Evolutionary conservation across 2,888 invertebrate species (phyloP), one percentile per base, ranked within the genome.

Genomic region (Agrochola litura): DNA sequence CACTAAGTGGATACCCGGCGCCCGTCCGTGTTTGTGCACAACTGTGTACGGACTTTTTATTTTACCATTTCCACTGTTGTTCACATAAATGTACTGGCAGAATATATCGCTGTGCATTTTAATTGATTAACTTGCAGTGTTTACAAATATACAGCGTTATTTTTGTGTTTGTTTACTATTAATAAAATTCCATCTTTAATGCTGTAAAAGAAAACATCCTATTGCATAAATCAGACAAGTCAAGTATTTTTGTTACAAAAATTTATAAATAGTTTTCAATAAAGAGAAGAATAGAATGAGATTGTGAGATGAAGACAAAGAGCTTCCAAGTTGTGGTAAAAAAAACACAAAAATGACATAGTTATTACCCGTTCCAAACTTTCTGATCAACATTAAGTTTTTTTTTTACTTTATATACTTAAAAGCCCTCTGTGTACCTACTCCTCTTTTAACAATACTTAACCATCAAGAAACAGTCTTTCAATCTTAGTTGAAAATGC

Each of bases 1-100:
- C 82, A 72, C 79, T 84, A 85, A 87, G 82, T 87, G 83, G 87
- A 87, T 86, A 86, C 84, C 84, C 25, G 79, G 73, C 81, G 76
- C 76, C 86, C 66, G 84, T 78, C 86, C 85, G 75, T 84, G 79
- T 80, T 82, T 86, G 82, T 79, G 77, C 67, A 77, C 76, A 70
- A 80, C 72, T 54, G 71, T 70, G 67, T 77, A 66, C 63, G 37
- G 78, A 63, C 72, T 67, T 69, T 84, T 56, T 76, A 65, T 81
- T 84, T 72, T 41, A 69, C 75, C 68, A 37, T 76, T 76, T 72
- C 37, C 66, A 68, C 61, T 43, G 56, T 68, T 76, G 43, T 71
- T 61, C 56, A 73, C 49, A 43, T 76, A 65, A 69, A 73, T 70
- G 49, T 25, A 72, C 30, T 52, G 43, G 43, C 49, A 10, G 58